Percentiles rank a stretch among this genome's conserved stretches.
phyloP scores from a whole-genome alignment of 1,140 invertebrate species.

The Carposina sasakii region DNA sequence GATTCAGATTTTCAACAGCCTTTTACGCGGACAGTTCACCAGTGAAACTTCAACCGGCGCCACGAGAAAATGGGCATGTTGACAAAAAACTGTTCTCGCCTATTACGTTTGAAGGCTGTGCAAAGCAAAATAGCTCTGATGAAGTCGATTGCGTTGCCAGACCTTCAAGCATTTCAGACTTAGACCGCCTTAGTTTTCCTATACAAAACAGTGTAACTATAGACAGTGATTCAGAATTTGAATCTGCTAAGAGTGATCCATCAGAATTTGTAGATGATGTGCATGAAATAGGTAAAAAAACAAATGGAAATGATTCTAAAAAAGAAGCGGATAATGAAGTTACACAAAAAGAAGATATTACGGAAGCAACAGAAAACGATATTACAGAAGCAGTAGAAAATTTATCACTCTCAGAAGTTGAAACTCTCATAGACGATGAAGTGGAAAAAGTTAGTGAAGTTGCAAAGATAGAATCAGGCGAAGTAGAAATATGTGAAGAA shows the following conservation, averaged over 20 bases:
- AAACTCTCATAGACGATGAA: slow-evolving; percentile 31
- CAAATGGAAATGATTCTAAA: slow-evolving; percentile 34
- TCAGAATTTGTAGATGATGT: slow-evolving; percentile 42
- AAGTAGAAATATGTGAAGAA: slow-evolving; percentile 17
- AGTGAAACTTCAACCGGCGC: slow-evolving; percentile 55
- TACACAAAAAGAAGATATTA: slow-evolving; percentile 29
- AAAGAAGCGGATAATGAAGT: slow-evolving; percentile 43
- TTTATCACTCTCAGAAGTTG: slow-evolving; percentile 44
- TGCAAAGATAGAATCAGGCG: slow-evolving; percentile 12
- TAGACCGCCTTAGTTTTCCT: slow-evolving; percentile 38
- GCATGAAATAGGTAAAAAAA: neutral
- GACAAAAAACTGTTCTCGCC: slow-evolving; percentile 65
- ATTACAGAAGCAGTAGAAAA: slow-evolving; percentile 41
- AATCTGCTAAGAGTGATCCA: slow-evolving; percentile 62
- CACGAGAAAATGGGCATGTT: slow-evolving; percentile 61
- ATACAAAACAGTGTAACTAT: slow-evolving; percentile 27
- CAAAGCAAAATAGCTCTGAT: slow-evolving; percentile 57
- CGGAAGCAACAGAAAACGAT: slow-evolving; percentile 40
- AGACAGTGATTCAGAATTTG: slow-evolving; percentile 65
- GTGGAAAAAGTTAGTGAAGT: slow-evolving; percentile 24
- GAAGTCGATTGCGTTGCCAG: slow-evolving; percentile 43
- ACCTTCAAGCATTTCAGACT: slow-evolving; percentile 20
- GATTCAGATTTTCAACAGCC: slow-evolving; percentile 56
- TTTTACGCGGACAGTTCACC: slow-evolving; percentile 59
- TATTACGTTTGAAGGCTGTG: slow-evolving; percentile 71